Evolutionary conservation across 2,888 invertebrate genomes (phyloP), one percentile per base, ranked within the genome.

Genomic region (Formica aserva): DNA sequence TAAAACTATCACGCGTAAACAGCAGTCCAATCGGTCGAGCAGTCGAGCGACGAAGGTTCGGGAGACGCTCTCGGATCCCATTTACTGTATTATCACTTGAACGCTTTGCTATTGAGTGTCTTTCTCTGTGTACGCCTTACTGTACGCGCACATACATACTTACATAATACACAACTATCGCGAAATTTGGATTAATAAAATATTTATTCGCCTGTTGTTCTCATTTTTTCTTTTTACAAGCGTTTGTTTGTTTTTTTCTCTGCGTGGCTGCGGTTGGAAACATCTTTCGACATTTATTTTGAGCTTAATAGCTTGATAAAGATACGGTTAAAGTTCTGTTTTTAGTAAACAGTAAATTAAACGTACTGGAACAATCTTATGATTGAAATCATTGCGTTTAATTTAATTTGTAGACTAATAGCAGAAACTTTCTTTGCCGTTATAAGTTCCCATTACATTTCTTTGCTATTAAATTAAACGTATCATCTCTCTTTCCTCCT

Each of bases 21-120:
- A 84, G 77, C 86, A 0, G 83, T 80, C 85, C 83, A 84, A 63
- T 84, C 75, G 76, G 81, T 78, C 89, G 76, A 87, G 87, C 85
- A 85, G 86, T 89, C 88, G 90, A 85, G 88, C 85, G 89, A 91
- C 90, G 91, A 88, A 89, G 91, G 91, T 85, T 91, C 84, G 90
- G 87, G 8, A 45, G 63, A 86, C 85, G 91, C 91, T 87, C 89
- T 88, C 86, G 90, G 88, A 90, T 92, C 91, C 90, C 91, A 86
- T 90, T 94, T 94, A 94, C 92, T 92, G 92, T 92, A 94, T 78
- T 94, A 94, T 94, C 94, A 94, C 94, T 94, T 94, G 90, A 92
- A 92, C 92, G 94, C 94, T 94, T 94, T 94, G 94, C 92, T 94
- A 92, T 94, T 92, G 93, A 94, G 94, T 94, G 91, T 91, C 90